Base-by-base conservation (phyloP, 2,888 invertebrate genomes). In the Axea sp. region DNA sequence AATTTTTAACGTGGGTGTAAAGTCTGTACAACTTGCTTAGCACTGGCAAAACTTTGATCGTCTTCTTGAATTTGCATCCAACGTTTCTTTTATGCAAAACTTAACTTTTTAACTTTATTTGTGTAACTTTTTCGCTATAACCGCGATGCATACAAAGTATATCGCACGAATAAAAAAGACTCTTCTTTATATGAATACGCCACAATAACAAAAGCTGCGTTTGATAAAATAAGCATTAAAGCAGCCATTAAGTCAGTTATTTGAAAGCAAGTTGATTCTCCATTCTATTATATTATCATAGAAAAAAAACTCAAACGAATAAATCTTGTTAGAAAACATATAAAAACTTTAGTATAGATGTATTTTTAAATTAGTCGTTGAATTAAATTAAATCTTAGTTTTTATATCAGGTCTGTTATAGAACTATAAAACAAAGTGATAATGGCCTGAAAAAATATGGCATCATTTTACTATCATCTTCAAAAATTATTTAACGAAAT, bases 51-150 rank as follows among this genome's bases (percentile, higher is more conserved):
- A 57, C 55, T 67, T 67, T 67, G 55, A 57, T 45, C 45, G 55
- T 47, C 45, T 55, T 28, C 64, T 15, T 22, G 45, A 28, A 65
- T 55, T 65, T 65, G 65, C 30, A 51, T 43, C 43, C 41, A 31
- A 41, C 62, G 22, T 26, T 53, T 43, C 53, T 51, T 64, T 17
- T 24, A 35, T 19, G 43, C 17, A 47, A 47, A 65, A 47, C 33
- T 22, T 17, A 49, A 41, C 57, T 57, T 67, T 31, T 49, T 49
- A 59, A 67, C 49, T 57, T 31, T 22, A 47, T 57, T 67, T 49
- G 31, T 9, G 6, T 39, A 65, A 55, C 65, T 64, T 65, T 65
- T 55, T 51, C 11, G 3, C 45, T 15, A 3, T 11, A n/a, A 14
- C 14, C 47, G 45, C 6, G 45, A 37, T 55, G 55, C 65, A 45